phyloP scores from a whole-genome alignment of 2,888 invertebrate genomes.

The Drosophila nigritarsus region DNA sequence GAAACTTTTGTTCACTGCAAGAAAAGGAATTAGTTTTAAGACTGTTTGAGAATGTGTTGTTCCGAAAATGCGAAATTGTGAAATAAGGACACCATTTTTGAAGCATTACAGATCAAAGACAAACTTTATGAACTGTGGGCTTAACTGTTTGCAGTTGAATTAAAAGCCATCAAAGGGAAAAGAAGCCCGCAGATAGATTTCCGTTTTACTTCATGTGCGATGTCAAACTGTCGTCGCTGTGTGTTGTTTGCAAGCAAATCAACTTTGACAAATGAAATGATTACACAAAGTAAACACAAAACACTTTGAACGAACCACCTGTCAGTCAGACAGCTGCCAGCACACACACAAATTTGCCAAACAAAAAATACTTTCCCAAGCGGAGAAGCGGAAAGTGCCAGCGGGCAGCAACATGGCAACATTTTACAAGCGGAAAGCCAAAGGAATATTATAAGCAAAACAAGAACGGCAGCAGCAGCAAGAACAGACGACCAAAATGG shows the following conservation, averaged over 20 bases:
- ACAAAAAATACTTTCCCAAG: conserved; percentile 20
- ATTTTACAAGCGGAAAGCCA: conserved; percentile 74
- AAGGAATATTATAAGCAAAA: conserved; percentile 72
- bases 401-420: conserved; percentile 52
- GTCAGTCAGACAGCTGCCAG: conserved; percentile 59
- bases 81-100: neutral
- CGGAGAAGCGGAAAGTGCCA: neutral
- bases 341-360: conserved; percentile 44
- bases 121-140: neutral
- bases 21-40: neutral
- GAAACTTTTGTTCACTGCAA: neutral
- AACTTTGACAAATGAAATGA: conserved; percentile 79
- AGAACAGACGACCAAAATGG: conserved; percentile 40
- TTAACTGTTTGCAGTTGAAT: conserved; percentile 11
- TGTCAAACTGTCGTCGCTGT: conserved; percentile 64
- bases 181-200: conserved; percentile 19
- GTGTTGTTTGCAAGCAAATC: conserved; percentile 57
- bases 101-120: neutral
- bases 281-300: conserved; percentile 76
- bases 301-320: conserved; percentile 73
- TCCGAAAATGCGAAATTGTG: neutral
- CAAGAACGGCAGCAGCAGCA: conserved; percentile 33
- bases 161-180: neutral
- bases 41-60: neutral
- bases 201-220: conserved; percentile 33